phyloP scores from a whole-genome alignment of 1,140 invertebrate genomes.

The Meloidogyne hapla region DNA sequence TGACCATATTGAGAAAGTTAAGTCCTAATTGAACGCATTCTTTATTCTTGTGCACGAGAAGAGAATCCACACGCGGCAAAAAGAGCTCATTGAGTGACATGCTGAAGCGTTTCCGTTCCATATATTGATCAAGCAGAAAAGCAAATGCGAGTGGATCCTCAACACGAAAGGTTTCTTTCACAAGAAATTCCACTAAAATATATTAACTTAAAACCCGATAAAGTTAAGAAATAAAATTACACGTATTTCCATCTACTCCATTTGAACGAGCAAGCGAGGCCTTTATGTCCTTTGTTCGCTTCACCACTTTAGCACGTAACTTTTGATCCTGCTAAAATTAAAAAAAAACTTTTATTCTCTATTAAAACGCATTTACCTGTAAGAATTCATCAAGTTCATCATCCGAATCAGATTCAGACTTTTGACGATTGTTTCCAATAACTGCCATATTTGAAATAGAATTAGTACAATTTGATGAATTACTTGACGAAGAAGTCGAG shows the following conservation, averaged over 20 bases:
- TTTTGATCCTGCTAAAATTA: neutral
- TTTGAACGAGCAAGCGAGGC: neutral
- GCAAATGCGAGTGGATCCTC: slow-evolving; percentile 30
- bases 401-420: neutral
- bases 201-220: too few species aligned
- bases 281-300: neutral
- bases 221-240: neutral
- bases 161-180: slow-evolving; percentile 4
- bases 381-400: slow-evolving; percentile 5
- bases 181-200: slow-evolving; percentile 20
- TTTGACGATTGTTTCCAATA: neutral
- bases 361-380: neutral
- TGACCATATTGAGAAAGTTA: slow-evolving; percentile 32
- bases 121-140: slow-evolving; percentile 24
- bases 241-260: neutral
- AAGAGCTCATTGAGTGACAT: slow-evolving; percentile 27
- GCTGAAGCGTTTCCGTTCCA: slow-evolving; percentile 24
- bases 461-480: slow-evolving; percentile 7
- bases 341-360: neutral
- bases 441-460: neutral
- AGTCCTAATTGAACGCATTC: slow-evolving; percentile 22
- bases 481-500: neutral
- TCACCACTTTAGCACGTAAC: neutral
- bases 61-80: slow-evolving; percentile 5
- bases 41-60: slow-evolving; percentile 22